These are phyloP conservation scores for Oncopeltus fasciatus DNA, from an alignment of 1,140 invertebrate species.

Conservation along the genomic window DNA sequence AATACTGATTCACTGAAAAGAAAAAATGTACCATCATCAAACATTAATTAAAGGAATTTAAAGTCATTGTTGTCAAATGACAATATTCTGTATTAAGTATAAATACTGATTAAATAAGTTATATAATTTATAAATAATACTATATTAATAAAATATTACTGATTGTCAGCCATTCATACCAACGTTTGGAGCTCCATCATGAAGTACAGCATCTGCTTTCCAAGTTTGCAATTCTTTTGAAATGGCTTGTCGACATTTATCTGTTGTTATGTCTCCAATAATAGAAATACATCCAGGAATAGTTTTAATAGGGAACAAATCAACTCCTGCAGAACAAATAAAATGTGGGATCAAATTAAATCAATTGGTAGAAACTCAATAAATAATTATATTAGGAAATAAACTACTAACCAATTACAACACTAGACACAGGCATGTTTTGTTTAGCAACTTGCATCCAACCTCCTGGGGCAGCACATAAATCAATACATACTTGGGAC, in stretches of 20 bases:
- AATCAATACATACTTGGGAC: constrained; percentile 88
- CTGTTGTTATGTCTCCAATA: constrained; percentile 91
- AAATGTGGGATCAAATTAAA: background rate
- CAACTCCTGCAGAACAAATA: constrained; percentile 53
- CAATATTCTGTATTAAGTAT: too few species aligned
- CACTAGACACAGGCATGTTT: constrained; percentile 92
- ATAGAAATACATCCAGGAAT: constrained; percentile 81
- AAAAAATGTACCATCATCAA: too few species aligned
- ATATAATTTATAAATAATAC: too few species aligned
- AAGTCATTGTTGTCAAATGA: too few species aligned
- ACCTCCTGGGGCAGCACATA: constrained; percentile 97
- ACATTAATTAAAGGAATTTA: too few species aligned
- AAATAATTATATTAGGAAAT: background rate
- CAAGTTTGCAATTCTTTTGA: constrained; percentile 79
- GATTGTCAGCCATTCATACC: constrained; percentile 44
- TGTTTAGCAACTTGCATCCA: constrained; percentile 99
- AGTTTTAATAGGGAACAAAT: constrained; percentile 89
- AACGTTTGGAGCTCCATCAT: constrained; percentile 98
- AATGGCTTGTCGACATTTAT: constrained; percentile 66
- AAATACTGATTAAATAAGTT: too few species aligned
- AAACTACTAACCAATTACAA: constrained; percentile 55
- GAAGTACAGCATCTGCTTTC: constrained; percentile 91
- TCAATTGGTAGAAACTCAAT: background rate
- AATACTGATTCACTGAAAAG: too few species aligned
- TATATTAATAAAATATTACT: too few species aligned